phyloP scores from a whole-genome alignment of 2,113 vertebrate genomes.

The Hippolais icterina region DNA sequence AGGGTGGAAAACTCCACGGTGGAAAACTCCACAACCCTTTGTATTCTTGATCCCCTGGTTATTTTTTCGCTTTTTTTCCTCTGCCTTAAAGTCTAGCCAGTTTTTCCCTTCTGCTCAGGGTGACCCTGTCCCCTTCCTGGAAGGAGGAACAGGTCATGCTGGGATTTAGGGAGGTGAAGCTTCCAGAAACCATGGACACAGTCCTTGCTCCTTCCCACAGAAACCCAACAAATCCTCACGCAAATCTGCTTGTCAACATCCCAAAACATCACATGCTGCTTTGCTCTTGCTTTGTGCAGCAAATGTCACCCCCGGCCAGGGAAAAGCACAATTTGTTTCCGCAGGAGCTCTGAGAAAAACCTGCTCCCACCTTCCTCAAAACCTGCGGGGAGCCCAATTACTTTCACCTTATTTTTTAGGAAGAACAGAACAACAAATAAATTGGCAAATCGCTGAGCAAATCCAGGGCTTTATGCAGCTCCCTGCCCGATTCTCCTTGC shows the following conservation, averaged over 20 bases:
- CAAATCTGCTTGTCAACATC: background rate
- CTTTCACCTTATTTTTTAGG: background rate
- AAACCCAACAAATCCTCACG: background rate
- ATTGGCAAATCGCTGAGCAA: background rate
- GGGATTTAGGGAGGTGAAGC: background rate
- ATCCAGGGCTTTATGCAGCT: background rate
- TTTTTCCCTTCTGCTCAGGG: background rate
- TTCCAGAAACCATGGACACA: background rate
- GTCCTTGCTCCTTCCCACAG: background rate
- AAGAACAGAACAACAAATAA: background rate
- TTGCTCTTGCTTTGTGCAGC: background rate
- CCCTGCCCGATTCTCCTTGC: background rate
- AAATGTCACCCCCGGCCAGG: background rate
- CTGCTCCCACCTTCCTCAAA: background rate
- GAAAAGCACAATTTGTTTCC: background rate
- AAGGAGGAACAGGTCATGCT: background rate
- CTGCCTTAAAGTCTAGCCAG: background rate
- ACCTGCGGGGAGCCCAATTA: background rate
- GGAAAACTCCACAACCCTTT: background rate
- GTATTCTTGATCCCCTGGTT: background rate
- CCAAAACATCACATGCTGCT: background rate
- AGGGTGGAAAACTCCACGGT: background rate
- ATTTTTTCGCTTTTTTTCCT: rapidly evolving
- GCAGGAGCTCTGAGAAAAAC: background rate
- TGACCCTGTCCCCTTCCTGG: background rate